Percentiles rank a stretch among this genome's conserved stretches.
Conservation (phyloP, 1,140 invertebrate species). For the Drosophila mojavensis region DNA sequence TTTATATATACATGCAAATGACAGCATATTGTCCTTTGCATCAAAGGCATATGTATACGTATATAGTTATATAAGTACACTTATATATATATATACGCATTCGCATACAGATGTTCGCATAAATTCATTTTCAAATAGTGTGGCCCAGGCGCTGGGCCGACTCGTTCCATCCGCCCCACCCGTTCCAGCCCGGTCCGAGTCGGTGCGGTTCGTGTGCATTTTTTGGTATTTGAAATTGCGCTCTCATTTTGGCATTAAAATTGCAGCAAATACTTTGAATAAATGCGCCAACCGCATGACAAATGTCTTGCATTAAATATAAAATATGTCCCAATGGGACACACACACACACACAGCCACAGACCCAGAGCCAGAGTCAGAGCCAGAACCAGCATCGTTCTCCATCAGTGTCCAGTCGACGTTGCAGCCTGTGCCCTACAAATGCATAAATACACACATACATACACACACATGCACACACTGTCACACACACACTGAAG, state of each 20-base stretch:
- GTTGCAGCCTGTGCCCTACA: constrained; percentile 32
- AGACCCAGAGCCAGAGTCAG: not conserved
- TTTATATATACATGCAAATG: not conserved
- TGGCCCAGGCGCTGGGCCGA: constrained; percentile 4
- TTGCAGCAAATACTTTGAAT: constrained; percentile 69
- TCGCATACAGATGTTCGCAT: constrained; percentile 21
- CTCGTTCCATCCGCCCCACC: too few species aligned
- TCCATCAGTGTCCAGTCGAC: constrained; percentile 20
- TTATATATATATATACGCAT: not conserved
- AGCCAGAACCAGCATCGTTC: constrained; percentile 7
- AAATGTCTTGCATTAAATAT: constrained; percentile 67
- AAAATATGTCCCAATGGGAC: constrained; percentile 55
- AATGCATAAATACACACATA: constrained; percentile 23
- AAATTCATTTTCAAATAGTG: constrained; percentile 57
- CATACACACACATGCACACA: not conserved
- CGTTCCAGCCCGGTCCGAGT: not conserved
- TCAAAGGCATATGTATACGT: too few species aligned
- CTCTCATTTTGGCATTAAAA: constrained; percentile 67
- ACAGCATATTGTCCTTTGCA: constrained; percentile 41
- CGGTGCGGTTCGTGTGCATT: constrained; percentile 1
- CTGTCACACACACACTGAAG: not conserved
- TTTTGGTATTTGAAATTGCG: constrained; percentile 55
- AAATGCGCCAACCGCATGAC: constrained; percentile 63
- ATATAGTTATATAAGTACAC: constrained; percentile 20
- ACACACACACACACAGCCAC: not conserved